Evolutionary conservation across 2,113 vertebrate genomes (phyloP).

Genomic region (Scartelaos histophorus): DNA sequence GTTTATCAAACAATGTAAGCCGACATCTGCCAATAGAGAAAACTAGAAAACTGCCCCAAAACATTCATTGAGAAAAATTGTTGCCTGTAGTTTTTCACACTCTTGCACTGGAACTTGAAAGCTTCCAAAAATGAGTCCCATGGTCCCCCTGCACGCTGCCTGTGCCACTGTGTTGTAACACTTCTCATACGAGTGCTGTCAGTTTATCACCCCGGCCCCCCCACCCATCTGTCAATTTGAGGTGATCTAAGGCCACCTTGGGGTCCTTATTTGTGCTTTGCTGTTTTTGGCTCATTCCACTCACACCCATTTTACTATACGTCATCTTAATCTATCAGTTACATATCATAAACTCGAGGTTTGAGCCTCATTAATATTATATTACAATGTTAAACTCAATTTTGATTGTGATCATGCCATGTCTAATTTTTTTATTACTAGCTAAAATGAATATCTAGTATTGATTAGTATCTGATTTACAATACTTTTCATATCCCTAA

Average conservation of each 20-base stretch:
- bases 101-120: not conserved
- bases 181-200: slow-evolving; percentile 30
- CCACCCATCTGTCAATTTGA: slow-evolving; percentile 41
- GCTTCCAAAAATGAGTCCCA: not conserved
- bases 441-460: no score
- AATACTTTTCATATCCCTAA: no score
- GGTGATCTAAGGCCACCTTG: slow-evolving; percentile 30
- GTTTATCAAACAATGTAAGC: not conserved
- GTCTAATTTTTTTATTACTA: no score
- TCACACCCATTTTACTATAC: slow-evolving; percentile 9
- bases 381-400: no score
- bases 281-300: not conserved
- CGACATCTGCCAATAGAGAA: not conserved
- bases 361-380: not conserved
- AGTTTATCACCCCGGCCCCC: slow-evolving; percentile 34
- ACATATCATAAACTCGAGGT: not conserved
- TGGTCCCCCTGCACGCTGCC: slow-evolving; percentile 3
- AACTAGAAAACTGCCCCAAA: not conserved
- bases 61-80: not conserved
- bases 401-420: no score
- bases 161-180: slow-evolving; percentile 33
- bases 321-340: not conserved
- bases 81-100: not conserved
- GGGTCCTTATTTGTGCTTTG: slow-evolving; percentile 1
- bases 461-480: no score